Percentiles rank a stretch among this genome's conserved stretches.
phyloP scores from a whole-genome alignment of 35 echinoderm and acorn worm species.

The Lytechinus variegatus region DNA sequence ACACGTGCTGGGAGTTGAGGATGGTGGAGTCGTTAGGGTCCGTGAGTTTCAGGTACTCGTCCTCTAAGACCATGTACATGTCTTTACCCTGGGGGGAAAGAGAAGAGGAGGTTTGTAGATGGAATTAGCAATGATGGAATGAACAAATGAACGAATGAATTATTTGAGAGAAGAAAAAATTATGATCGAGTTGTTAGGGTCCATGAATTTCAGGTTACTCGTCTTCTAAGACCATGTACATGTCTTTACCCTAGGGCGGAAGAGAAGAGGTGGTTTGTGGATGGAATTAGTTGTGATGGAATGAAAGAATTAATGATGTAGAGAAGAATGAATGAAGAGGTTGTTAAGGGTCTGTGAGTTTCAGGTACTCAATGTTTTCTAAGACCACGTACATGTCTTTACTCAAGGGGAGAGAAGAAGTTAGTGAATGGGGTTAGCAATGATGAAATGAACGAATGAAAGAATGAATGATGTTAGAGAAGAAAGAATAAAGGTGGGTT shows the following conservation, averaged over 20 bases:
- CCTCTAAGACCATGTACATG: constrained; percentile 99
- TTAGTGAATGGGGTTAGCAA: too few relatives aligned
- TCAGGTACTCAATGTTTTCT: too few relatives aligned
- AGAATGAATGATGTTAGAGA: too few relatives aligned
- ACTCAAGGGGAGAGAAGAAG: too few relatives aligned
- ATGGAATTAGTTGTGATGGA: neutral
- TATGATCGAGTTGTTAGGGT: constrained; percentile 84
- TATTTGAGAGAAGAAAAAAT: constrained; percentile 44
- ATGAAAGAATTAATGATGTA: neutral
- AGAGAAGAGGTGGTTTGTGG: too few relatives aligned
- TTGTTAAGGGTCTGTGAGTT: too few relatives aligned
- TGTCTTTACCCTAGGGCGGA: too few relatives aligned
- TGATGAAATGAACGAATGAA: too few relatives aligned
- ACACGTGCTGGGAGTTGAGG: constrained; percentile 96
- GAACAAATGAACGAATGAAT: too few relatives aligned
- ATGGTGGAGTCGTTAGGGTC: constrained; percentile 90
- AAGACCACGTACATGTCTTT: too few relatives aligned
- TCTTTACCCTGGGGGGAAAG: constrained; percentile 88
- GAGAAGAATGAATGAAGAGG: too few relatives aligned
- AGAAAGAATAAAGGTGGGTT: constrained; percentile 63
- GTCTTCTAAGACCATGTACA: too few relatives aligned
- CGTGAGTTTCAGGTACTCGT: constrained; percentile 93
- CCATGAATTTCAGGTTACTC: constrained; percentile 91
- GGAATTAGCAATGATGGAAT: neutral
- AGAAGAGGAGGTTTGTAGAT: neutral